Conservation (phyloP, 2,888 invertebrate species). For the Cybosia mesomella region DNA sequence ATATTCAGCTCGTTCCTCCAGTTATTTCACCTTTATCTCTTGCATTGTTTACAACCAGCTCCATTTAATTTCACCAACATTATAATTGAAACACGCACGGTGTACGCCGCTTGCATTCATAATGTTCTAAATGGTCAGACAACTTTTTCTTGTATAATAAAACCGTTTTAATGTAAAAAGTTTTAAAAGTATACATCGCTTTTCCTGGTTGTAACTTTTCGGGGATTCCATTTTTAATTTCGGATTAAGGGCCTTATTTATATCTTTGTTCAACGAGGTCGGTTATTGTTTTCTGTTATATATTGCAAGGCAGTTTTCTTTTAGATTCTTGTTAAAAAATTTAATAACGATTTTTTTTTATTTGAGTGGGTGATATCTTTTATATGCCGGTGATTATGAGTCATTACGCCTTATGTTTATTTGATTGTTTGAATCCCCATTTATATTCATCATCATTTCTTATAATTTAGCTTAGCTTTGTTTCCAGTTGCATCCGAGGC, state of each 20-base stretch:
- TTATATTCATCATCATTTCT: too few relatives aligned
- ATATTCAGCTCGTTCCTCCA: slow-evolving; percentile 37
- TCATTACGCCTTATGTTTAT: neutral
- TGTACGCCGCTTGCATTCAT: slow-evolving; percentile 63
- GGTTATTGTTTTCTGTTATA: slow-evolving; percentile 36
- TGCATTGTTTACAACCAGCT: slow-evolving; percentile 45
- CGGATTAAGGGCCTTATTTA: slow-evolving; percentile 43
- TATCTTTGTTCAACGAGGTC: slow-evolving; percentile 34
- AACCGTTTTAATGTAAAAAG: slow-evolving; percentile 66
- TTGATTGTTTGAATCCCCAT: too few relatives aligned
- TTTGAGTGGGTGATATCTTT: neutral
- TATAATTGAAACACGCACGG: slow-evolving; percentile 73
- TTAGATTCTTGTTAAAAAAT: slow-evolving; percentile 5
- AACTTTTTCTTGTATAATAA: slow-evolving; percentile 62
- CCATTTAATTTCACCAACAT: slow-evolving; percentile 53
- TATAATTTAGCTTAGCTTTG: too few relatives aligned
- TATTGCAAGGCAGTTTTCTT: slow-evolving; percentile 22
- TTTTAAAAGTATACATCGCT: slow-evolving; percentile 57
- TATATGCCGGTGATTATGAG: neutral
- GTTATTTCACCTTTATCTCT: slow-evolving; percentile 45
- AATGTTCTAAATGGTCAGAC: slow-evolving; percentile 65
- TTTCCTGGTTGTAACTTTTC: slow-evolving; percentile 45
- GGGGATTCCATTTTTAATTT: slow-evolving; percentile 49
- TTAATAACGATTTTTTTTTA: neutral
- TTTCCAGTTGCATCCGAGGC: too few relatives aligned